phyloP scores from a whole-genome alignment of 2,113 vertebrate genomes.

The Clarias macrocephalus region DNA sequence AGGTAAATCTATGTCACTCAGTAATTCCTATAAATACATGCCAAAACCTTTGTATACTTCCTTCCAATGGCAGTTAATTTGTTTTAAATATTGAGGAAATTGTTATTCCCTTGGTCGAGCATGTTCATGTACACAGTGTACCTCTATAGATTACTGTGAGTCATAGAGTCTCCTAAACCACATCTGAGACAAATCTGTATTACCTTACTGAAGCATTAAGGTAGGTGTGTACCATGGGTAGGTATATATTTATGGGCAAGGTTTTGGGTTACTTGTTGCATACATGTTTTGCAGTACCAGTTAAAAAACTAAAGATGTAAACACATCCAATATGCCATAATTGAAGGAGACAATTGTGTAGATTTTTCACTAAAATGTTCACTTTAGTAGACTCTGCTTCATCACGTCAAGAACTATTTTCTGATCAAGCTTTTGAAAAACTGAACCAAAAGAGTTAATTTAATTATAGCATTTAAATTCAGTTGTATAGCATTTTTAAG shows the following conservation, averaged over 20 bases:
- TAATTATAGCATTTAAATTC: neutral
- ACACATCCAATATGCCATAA: too few species aligned
- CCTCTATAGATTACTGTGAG: neutral
- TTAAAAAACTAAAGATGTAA: neutral
- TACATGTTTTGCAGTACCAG: neutral
- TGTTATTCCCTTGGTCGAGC: neutral
- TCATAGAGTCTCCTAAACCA: neutral
- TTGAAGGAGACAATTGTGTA: too few species aligned
- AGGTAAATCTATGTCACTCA: neutral
- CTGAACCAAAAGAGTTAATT: neutral
- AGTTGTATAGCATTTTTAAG: neutral
- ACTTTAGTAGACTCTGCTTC: neutral
- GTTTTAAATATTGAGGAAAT: neutral
- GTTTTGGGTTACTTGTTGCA: neutral
- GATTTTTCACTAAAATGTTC: neutral
- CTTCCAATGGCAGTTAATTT: neutral
- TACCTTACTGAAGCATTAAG: neutral
- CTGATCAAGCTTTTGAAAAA: neutral
- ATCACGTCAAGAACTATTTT: neutral
- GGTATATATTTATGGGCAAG: neutral
- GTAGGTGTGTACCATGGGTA: neutral
- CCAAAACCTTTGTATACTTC: neutral
- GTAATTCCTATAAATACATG: neutral
- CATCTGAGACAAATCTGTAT: neutral
- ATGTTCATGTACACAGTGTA: neutral